Evolutionary conservation across 2,113 vertebrate genomes (phyloP), one percentile per base, ranked within the genome.

Genomic region (Xyrauchen texanus): DNA sequence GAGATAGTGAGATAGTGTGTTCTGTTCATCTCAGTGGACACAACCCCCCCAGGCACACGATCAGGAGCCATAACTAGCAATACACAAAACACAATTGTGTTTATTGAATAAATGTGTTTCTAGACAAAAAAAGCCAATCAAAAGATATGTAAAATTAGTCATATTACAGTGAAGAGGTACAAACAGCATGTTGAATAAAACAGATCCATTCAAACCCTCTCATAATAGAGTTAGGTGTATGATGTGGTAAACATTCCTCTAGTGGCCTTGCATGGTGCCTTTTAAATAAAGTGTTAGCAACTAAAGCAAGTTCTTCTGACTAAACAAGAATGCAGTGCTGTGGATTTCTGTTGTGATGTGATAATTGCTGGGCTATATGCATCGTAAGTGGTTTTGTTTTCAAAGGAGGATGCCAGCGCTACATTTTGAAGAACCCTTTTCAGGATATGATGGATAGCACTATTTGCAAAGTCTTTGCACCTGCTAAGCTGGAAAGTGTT

Each of bases 391-490:
- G 57, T 82, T 78, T 82, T 82, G 66, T 76, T 78, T 68, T 74
- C 42, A 72, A 77, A 69, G 58, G 70, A 75, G 69, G 57, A 82
- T 62, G 61, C 21, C 63, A 74, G 69, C 42, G 15, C 57, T 74
- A 52, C 21, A 34, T 76, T 34, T 34, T 67, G 57, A 77, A 55
- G 55, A 46, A 64, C 70, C 55, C 64, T 76, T 78, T 68, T 75
- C 69, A 78, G 49, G 79, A 79, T 57, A 82, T 82, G 81, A 82
- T 64, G 72, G 64, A 82, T 82, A 75, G 81, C 8, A 42, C 67
- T 80, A 83, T 79, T 83, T 83, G 82, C 67, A 83, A 80, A 76
- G 67, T 79, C 62, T 61, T 74, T 80, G 83, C 85, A 87, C 76
- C 83, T 87, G 82, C 80, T 76, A 62, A 53, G 76, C 77, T 80